Percentiles rank a stretch among this genome's conserved stretches.
phyloP scores from a whole-genome alignment of 2,888 invertebrate genomes.

The Chymomyza fuscimana region DNA sequence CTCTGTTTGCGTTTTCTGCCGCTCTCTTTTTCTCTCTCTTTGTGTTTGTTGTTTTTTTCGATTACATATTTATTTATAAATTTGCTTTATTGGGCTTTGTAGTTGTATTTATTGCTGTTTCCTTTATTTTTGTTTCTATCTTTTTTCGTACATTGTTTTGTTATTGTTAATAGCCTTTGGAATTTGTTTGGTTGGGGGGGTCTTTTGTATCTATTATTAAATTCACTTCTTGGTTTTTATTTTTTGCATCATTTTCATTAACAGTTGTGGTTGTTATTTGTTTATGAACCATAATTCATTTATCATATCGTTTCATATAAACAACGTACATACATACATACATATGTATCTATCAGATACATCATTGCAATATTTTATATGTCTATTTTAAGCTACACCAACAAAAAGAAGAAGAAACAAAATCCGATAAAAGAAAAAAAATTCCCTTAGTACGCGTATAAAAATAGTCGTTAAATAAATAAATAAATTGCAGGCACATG shows the following conservation, averaged over 20 bases:
- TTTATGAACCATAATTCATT: conserved; percentile 49
- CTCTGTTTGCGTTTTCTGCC: conserved; percentile 1
- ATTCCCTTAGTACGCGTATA: conserved; percentile 11
- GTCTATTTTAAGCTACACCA: conserved; percentile 13
- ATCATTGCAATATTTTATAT: conserved; percentile 35
- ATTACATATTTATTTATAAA: not conserved
- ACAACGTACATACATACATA: conserved; percentile 4
- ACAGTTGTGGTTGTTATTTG: conserved; percentile 23
- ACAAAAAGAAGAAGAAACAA: not conserved
- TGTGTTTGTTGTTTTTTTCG: not conserved
- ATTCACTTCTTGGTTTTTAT: not conserved
- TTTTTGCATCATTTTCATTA: conserved; percentile 38
- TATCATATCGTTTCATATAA: conserved; percentile 35
- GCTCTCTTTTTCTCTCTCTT: conserved; percentile 4
- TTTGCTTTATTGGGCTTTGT: conserved; percentile 18
- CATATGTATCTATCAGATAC: conserved; percentile 25
- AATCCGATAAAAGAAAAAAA: not conserved
- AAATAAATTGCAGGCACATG: conserved; percentile 15
- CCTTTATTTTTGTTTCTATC: not conserved
- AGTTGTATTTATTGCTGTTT: conserved; percentile 25
- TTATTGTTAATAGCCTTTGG: conserved; percentile 43
- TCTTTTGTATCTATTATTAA: not conserved
- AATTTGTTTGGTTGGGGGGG: conserved; percentile 26
- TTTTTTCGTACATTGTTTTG: conserved; percentile 17
- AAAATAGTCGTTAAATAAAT: conserved; percentile 19